Base-by-base conservation (phyloP, 2,113 vertebrate genomes). In the Glaucidium brasilianum region DNA sequence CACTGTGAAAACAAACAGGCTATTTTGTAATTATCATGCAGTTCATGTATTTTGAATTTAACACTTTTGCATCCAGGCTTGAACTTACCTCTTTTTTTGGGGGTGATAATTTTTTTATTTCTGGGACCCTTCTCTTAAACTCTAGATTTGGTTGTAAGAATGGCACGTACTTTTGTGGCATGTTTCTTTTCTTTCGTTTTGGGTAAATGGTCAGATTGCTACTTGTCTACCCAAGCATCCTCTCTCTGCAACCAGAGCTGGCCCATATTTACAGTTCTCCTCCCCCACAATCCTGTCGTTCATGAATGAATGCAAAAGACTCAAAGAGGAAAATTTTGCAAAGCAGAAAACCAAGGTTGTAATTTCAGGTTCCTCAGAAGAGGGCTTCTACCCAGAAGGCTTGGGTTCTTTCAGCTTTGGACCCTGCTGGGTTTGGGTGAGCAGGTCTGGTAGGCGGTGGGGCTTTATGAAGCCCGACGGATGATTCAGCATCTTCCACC, bases 401-500 rank as follows among this genome's bases (percentile, higher is more conserved):
- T 50, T 7, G 68, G 27, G n/a, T 66, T 77, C 43, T 63, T 71
- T 43, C 22, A 35, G 43, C 71, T 30, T 5, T 35, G 41, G 29
- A 30, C 30, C 6, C 30, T 21, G 30, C 9, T 62, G 82, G 35
- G 52, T 85, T 58, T 0, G 3, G 56, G 49, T 47, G 81, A 84
- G 90, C 59, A 1, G 78, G 29, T 82, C 77, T 7, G 77, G 47
- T 64, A 39, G 43, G 73, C 3, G 6, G 10, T 45, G 83, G 92
- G 72, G 59, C 55, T 92, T 49, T 29, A 13, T 41, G 60, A 49
- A 71, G 64, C 73, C 71, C 20, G 0, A 11, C 34, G 34, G 85
- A 39, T 95, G 95, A 90, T 82, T 93, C 88, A 90, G 92, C 95
- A 75, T 17, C 90, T 90, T 30, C 32, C 53, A 78, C 25, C 49